These are phyloP conservation scores for Trichomycterus rosablanca DNA, from an alignment of 2,113 vertebrate species.

Conservation along the genomic window DNA sequence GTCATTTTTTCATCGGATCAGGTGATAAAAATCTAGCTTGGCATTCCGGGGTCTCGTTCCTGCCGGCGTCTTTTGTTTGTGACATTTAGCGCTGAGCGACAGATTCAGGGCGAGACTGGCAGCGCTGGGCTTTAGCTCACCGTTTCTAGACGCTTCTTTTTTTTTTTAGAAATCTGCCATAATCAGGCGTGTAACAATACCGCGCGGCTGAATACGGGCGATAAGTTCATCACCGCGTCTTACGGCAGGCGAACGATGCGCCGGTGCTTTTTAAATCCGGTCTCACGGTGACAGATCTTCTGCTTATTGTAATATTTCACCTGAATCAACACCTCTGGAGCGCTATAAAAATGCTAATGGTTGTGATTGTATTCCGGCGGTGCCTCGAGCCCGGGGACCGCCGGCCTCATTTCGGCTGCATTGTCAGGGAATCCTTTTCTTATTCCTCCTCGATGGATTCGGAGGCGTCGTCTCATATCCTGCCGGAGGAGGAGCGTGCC, in stretches of 20 bases:
- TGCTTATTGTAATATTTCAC: conserved; percentile 43
- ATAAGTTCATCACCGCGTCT: conserved; percentile 33
- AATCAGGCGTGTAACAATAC: conserved; percentile 20
- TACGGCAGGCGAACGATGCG: conserved; percentile 38
- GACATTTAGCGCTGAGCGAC: conserved; percentile 24
- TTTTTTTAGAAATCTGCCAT: conserved; percentile 6
- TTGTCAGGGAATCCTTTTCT: conserved; percentile 35
- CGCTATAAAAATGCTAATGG: conserved; percentile 56
- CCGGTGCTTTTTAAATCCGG: conserved; percentile 28
- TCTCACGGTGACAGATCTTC: conserved; percentile 31
- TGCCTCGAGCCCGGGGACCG: conserved; percentile 26
- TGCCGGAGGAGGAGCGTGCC: no score
- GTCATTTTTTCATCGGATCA: background rate
- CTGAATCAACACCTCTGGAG: conserved; percentile 47
- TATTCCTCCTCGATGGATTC: conserved; percentile 43
- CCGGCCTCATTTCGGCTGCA: conserved; percentile 22
- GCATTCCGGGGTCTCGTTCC: conserved; percentile 26
- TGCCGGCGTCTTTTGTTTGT: conserved; percentile 30
- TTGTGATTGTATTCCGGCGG: conserved; percentile 33
- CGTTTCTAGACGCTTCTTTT: background rate
- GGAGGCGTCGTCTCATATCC: conserved; percentile 38
- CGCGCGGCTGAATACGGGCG: conserved; percentile 31
- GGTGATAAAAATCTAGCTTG: conserved; percentile 37
- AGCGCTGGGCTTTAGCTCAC: no score
- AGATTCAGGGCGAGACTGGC: conserved; percentile 20